Evolutionary conservation across 2,888 invertebrate species (phyloP).

Genomic region (Taphrorychus bicolor): DNA sequence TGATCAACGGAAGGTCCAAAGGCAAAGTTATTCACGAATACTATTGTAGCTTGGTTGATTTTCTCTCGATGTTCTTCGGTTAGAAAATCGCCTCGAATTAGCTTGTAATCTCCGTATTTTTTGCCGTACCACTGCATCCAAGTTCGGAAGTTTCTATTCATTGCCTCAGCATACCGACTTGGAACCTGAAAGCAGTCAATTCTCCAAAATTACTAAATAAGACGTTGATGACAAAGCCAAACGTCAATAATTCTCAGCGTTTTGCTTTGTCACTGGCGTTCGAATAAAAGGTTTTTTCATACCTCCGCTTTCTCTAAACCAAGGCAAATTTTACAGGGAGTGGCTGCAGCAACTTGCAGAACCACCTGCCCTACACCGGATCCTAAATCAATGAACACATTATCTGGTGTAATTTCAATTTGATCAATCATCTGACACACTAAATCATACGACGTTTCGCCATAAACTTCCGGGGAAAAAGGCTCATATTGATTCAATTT

Average conservation of each 20-base stretch:
- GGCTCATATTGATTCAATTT: constrained; percentile 99
- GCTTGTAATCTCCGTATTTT: constrained; percentile 86
- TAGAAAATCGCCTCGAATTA: constrained; percentile 95
- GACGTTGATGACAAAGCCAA: no score
- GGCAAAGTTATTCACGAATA: constrained; percentile 99
- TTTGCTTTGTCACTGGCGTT: no score
- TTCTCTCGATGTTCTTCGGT: constrained; percentile 91
- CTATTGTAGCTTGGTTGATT: constrained; percentile 92
- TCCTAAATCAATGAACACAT: constrained; percentile 98
- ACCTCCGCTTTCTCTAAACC: constrained; percentile 98
- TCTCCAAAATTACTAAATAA: neutral
- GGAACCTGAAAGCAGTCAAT: constrained; percentile 32
- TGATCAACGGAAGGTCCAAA: constrained; percentile 98
- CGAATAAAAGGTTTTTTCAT: no score
- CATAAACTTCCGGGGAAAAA: constrained; percentile 99
- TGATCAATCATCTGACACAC: constrained; percentile 98
- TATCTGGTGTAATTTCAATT: constrained; percentile 89
- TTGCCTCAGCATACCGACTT: constrained; percentile 83
- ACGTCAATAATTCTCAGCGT: no score
- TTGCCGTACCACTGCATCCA: constrained; percentile 99
- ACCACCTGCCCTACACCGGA: constrained; percentile 99
- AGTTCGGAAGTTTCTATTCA: constrained; percentile 89
- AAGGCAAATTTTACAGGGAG: constrained; percentile 88
- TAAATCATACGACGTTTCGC: constrained; percentile 97
- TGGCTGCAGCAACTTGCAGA: constrained; percentile 96